Evolutionary conservation across 2,113 vertebrate genomes (phyloP).

Genomic region (Pseudopodoces humilis): DNA sequence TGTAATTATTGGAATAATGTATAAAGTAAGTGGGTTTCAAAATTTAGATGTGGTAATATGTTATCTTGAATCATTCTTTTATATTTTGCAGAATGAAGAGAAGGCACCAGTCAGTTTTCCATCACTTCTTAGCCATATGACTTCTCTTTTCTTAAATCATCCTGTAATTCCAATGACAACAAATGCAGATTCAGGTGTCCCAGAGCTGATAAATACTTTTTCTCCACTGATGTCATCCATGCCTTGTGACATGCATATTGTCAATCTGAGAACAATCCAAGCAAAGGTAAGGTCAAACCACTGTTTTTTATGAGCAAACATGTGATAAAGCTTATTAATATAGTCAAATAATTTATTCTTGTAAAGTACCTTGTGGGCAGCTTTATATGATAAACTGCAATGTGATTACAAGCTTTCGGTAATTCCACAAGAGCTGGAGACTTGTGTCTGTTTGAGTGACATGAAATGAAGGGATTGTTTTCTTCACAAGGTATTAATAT

Average conservation of each 20-base stretch:
- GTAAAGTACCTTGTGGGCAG: rapidly evolving
- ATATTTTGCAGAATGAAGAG: constrained; percentile 74
- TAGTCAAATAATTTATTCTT: background rate
- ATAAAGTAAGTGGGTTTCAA: background rate
- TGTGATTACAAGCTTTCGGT: background rate
- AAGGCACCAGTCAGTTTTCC: constrained; percentile 79
- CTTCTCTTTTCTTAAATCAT: constrained; percentile 83
- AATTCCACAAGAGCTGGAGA: background rate
- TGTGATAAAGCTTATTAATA: background rate
- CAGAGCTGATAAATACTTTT: constrained; percentile 73
- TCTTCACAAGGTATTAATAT: background rate
- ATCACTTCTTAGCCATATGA: constrained; percentile 86
- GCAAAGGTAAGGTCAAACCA: constrained; percentile 76
- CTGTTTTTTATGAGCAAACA: background rate
- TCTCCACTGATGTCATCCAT: constrained; percentile 78
- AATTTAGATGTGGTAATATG: background rate
- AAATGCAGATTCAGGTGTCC: constrained; percentile 20
- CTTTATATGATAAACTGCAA: background rate
- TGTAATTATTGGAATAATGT: background rate
- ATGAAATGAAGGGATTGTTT: background rate
- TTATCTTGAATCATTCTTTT: background rate
- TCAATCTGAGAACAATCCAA: constrained; percentile 88
- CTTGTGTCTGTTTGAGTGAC: background rate
- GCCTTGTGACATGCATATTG: constrained; percentile 89
- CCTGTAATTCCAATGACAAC: constrained; percentile 81